Conservation (phyloP, 2,113 vertebrate species). For the Odocoileus virginianus region DNA sequence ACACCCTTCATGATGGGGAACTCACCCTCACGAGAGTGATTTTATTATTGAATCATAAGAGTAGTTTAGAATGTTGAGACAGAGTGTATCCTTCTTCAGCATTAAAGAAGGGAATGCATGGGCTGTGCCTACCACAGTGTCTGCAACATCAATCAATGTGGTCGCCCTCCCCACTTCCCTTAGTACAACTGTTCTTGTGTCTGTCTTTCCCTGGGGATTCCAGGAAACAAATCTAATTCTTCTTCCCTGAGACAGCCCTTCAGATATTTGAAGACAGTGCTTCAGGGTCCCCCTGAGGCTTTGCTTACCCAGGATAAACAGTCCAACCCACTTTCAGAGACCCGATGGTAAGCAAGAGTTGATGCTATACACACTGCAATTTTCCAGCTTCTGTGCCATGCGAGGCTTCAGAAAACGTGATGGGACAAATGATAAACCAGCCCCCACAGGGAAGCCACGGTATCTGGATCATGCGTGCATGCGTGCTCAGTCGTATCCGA, state of each 20-base stretch:
- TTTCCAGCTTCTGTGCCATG: neutral
- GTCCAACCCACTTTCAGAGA: slow-evolving; percentile 48
- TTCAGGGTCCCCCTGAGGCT: slow-evolving; percentile 54
- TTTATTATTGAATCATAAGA: neutral
- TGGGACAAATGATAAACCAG: neutral
- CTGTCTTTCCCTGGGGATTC: slow-evolving; percentile 31
- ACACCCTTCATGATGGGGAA: neutral
- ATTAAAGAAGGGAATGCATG: neutral
- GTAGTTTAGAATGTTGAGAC: neutral
- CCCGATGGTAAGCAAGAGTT: slow-evolving; percentile 10
- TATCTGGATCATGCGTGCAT: neutral
- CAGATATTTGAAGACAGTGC: slow-evolving; percentile 58
- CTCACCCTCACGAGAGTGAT: neutral
- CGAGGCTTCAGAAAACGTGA: neutral
- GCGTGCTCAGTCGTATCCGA: neutral
- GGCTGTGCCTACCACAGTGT: neutral
- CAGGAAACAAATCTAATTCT: slow-evolving; percentile 59
- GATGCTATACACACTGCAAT: neutral
- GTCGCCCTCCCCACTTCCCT: neutral
- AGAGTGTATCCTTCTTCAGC: neutral
- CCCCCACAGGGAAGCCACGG: too few relatives aligned
- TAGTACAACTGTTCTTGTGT: neutral
- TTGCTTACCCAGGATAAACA: slow-evolving; percentile 47
- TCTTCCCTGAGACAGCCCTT: slow-evolving; percentile 52
- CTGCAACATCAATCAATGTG: neutral